These are phyloP conservation scores for Mesorhabditis spiculigera DNA, from an alignment of 2,888 invertebrate genomes.

Conservation along the genomic window DNA sequence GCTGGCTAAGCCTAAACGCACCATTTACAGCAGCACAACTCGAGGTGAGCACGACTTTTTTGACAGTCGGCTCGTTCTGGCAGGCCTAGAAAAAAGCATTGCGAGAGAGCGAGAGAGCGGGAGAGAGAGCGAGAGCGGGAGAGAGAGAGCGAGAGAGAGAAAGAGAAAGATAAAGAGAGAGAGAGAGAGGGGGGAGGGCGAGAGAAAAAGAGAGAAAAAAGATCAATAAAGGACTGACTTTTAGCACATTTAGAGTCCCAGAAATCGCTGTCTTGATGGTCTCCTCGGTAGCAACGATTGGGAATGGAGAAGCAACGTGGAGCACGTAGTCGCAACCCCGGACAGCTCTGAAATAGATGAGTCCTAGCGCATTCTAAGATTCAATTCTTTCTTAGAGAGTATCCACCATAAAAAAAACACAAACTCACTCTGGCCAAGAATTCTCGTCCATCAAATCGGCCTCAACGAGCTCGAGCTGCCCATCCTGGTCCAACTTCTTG, in stretches of 20 bases:
- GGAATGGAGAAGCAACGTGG: slow-evolving; percentile 56
- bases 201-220: too few relatives aligned
- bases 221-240: slow-evolving; percentile 33
- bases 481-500: slow-evolving; percentile 23
- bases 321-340: slow-evolving; percentile 48
- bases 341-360: slow-evolving; percentile 36
- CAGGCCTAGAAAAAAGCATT: too few relatives aligned
- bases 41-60: slow-evolving; percentile 64
- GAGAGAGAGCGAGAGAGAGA: too few relatives aligned
- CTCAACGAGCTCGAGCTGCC: slow-evolving; percentile 48
- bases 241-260: slow-evolving; percentile 42
- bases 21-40: slow-evolving; percentile 62
- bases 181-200: too few relatives aligned
- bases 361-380: not conserved
- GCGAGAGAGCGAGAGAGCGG: too few relatives aligned
- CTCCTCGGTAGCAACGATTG: slow-evolving; percentile 48
- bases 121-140: too few relatives aligned
- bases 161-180: too few relatives aligned
- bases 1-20: slow-evolving; percentile 14
- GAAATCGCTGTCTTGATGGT: slow-evolving; percentile 36
- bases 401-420: not conserved
- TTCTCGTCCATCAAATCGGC: slow-evolving; percentile 45
- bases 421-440: slow-evolving; percentile 35
- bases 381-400: slow-evolving; percentile 6
- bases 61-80: slow-evolving; percentile 60